Evolutionary conservation across 2,888 invertebrate species (phyloP).

Genomic region (Perithous albicinctus): DNA sequence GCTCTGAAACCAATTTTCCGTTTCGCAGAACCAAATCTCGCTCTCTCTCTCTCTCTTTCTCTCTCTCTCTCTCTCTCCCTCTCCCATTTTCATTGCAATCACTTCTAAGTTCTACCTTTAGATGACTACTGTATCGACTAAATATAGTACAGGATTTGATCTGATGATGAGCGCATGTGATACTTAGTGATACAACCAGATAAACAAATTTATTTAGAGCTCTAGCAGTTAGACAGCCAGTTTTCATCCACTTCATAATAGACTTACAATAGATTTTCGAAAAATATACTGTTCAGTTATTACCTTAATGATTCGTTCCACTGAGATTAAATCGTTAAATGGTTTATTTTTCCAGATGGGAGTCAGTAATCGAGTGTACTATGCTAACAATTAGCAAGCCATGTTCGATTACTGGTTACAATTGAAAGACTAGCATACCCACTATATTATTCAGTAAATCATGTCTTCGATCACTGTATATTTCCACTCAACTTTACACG

Average conservation of each 20-base stretch:
- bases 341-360: neutral
- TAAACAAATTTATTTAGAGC: neutral
- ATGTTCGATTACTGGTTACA: neutral
- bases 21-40: conserved; percentile 61
- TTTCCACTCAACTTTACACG: too few species aligned
- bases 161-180: neutral
- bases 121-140: conserved; percentile 8
- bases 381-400: neutral
- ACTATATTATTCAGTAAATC: too few species aligned
- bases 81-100: neutral
- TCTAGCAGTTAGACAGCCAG: neutral
- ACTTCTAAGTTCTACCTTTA: neutral
- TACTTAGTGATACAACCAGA: neutral
- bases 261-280: neutral
- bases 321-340: neutral
- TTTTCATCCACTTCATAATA: too few species aligned
- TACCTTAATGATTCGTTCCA: neutral
- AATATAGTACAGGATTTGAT: neutral
- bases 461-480: neutral
- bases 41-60: conserved; percentile 7
- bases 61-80: neutral
- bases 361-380: neutral
- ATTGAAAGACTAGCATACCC: too few species aligned
- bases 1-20: conserved; percentile 61
- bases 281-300: neutral